Evolutionary conservation across 1,140 invertebrate genomes (phyloP).

Genomic region (Drosophila nannoptera): DNA sequence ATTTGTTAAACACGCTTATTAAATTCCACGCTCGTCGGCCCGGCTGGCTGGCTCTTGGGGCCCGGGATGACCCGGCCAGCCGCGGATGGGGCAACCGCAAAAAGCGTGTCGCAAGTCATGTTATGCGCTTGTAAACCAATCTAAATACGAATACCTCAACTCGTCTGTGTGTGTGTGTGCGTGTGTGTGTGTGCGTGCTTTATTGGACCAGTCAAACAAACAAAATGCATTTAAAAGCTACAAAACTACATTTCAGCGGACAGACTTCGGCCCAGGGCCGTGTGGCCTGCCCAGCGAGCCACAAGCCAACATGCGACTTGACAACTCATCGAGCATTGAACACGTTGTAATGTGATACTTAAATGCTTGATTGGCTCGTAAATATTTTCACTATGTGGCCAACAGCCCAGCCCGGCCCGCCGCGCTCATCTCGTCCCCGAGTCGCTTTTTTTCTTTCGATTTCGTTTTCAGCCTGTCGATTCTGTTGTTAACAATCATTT

Average conservation of each 20-base stretch:
- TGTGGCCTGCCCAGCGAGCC: too few species aligned
- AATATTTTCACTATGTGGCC: constrained; percentile 76
- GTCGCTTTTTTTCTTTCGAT: too few species aligned
- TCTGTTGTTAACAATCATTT: constrained; percentile 78
- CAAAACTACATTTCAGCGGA: constrained; percentile 72
- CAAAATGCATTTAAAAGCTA: constrained; percentile 78
- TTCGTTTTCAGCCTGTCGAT: constrained; percentile 43
- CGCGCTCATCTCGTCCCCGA: too few species aligned
- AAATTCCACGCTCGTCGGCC: constrained; percentile 51
- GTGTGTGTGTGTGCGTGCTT: constrained; percentile 36
- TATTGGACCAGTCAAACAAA: constrained; percentile 74
- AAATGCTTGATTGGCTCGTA: constrained; percentile 79
- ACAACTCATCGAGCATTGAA: constrained; percentile 79
- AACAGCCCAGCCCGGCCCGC: neutral
- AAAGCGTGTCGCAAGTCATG: constrained; percentile 65
- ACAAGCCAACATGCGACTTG: constrained; percentile 72
- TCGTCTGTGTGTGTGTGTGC: constrained; percentile 6
- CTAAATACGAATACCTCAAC: constrained; percentile 62
- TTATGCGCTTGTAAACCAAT: constrained; percentile 74
- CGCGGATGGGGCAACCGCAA: constrained; percentile 15
- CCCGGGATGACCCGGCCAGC: constrained; percentile 10
- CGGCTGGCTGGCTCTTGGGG: neutral
- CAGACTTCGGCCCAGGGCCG: constrained; percentile 28
- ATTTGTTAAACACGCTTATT: constrained; percentile 73
- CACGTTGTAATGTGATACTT: constrained; percentile 79